Evolutionary conservation across 2,888 invertebrate genomes (phyloP).

Genomic region (Ommatoiulus sabulosus): DNA sequence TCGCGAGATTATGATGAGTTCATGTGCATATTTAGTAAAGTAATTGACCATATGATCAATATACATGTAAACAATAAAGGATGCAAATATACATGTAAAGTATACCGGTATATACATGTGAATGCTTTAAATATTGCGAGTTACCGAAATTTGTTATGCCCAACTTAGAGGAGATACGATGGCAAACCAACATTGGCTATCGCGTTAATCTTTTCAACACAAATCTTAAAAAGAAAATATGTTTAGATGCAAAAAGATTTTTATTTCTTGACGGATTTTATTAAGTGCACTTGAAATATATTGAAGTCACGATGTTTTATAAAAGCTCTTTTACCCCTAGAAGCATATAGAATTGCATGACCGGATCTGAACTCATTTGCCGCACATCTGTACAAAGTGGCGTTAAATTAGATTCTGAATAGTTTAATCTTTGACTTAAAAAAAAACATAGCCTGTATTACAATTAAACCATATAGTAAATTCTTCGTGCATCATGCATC

Average conservation of each 20-base stretch:
- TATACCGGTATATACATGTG: too few relatives aligned
- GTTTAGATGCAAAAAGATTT: neutral
- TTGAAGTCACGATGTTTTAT: neutral
- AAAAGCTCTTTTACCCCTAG: neutral
- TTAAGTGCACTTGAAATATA: slow-evolving; percentile 27
- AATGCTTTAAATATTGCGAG: too few relatives aligned
- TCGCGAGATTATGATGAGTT: too few relatives aligned
- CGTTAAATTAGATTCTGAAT: slow-evolving; percentile 1
- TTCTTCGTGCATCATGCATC: neutral
- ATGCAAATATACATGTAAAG: too few relatives aligned
- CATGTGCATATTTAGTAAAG: too few relatives aligned
- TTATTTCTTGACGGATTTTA: neutral
- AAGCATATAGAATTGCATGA: slow-evolving; percentile 1
- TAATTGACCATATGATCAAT: too few relatives aligned
- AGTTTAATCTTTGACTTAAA: neutral
- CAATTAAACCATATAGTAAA: too few relatives aligned
- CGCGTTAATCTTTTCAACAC: neutral
- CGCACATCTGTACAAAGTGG: neutral
- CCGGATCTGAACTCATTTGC: neutral
- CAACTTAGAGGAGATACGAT: neutral
- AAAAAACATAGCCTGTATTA: neutral
- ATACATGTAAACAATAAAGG: too few relatives aligned
- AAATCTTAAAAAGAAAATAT: neutral
- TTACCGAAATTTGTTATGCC: neutral
- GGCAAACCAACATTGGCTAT: neutral